A percentile compares a stretch with the other conserved stretches of the same genome.
Evolutionary conservation across 2,797 vertebrate genomes (phyloP).

Genomic region (Mycteria americana): DNA sequence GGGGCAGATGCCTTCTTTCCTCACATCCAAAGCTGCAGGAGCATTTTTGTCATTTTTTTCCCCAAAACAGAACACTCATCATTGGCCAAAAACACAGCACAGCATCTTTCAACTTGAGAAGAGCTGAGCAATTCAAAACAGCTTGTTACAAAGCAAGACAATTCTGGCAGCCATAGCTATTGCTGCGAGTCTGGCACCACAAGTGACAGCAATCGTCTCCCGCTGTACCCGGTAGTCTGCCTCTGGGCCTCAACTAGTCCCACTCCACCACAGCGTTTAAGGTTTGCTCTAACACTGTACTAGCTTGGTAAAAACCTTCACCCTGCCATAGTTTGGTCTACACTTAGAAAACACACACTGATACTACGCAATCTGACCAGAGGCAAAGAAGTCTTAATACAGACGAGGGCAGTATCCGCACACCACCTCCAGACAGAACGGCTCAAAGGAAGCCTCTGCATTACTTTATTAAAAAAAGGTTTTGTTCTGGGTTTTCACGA

Average conservation of each 20-base stretch:
- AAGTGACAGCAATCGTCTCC: not conserved
- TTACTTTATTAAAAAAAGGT: not conserved
- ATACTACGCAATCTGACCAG: fast-evolving
- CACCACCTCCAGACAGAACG: not conserved
- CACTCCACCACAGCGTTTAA: not conserved
- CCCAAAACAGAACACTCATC: not conserved
- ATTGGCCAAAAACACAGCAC: not conserved
- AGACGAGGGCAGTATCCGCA: not conserved
- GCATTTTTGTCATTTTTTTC: not conserved
- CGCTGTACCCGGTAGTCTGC: fast-evolving
- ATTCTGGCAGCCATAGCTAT: not conserved
- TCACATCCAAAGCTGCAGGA: not conserved
- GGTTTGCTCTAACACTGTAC: not conserved
- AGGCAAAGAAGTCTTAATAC: not conserved
- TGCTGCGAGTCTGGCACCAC: fast-evolving
- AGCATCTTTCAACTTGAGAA: not conserved
- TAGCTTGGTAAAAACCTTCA: not conserved
- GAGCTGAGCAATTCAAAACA: not conserved
- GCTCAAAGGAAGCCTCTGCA: fast-evolving
- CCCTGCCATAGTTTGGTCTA: not conserved
- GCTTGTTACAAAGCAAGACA: not conserved
- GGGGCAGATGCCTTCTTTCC: not conserved
- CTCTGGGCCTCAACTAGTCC: fast-evolving
- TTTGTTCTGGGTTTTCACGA: not conserved
- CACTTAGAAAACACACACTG: fast-evolving